Evolutionary conservation across 1,140 invertebrate genomes (phyloP).

Genomic region (fruit fly (Drosophila melanogaster)): Release_6_plus_ISO1_MT NT_033779.5:11203501-11204000

Average conservation of each 20-base stretch:
- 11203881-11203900: slow-evolving; percentile 47
- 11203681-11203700: slow-evolving; percentile 38
- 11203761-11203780: background rate
- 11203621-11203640: slow-evolving; percentile 47
- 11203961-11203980: slow-evolving; percentile 63
- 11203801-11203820: too few species aligned
- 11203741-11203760: slow-evolving; percentile 1
- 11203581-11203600: slow-evolving; percentile 79
- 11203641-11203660: slow-evolving; percentile 13
- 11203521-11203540: slow-evolving; percentile 31
- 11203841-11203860: background rate
- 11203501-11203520: background rate
- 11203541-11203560: slow-evolving; percentile 57
- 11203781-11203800: too few species aligned
- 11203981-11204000: slow-evolving; percentile 74
- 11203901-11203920: slow-evolving; percentile 72
- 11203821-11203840: too few species aligned
- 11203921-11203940: slow-evolving; percentile 50
- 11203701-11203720: slow-evolving; percentile 29
- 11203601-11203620: slow-evolving; percentile 32
- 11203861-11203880: slow-evolving; percentile 1
- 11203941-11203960: slow-evolving; percentile 67
- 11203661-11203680: slow-evolving; percentile 35
- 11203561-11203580: slow-evolving; percentile 76
- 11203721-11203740: background rate